phyloP scores from a whole-genome alignment of 2,888 invertebrate genomes.

The Rambutsinella grinnellia region DNA sequence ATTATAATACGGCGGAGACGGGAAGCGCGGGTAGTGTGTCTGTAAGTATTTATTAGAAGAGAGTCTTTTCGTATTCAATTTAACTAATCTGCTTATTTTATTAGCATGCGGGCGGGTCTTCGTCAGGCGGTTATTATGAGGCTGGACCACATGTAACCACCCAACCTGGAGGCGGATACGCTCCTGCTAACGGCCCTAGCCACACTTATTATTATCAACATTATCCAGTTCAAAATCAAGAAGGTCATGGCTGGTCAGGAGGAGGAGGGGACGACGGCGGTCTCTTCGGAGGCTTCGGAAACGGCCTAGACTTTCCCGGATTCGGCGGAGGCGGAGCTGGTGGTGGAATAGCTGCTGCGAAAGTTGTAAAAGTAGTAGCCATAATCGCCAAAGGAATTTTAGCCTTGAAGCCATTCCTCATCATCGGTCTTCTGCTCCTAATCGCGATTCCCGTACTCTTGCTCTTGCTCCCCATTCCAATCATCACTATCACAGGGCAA shows the following conservation, averaged over 20 bases:
- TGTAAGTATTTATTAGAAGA: background rate
- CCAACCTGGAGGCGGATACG: background rate
- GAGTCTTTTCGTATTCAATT: background rate
- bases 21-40: conserved; percentile 2
- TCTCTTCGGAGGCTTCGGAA: background rate
- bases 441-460: conserved; percentile 58
- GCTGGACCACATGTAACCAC: background rate
- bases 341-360: conserved; percentile 31
- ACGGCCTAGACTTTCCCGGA: background rate
- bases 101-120: conserved; percentile 7
- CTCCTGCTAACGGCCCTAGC: conserved; percentile 17
- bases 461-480: conserved; percentile 62
- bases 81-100: background rate
- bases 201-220: conserved; percentile 64
- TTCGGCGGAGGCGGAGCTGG: conserved; percentile 47
- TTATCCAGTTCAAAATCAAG: conserved; percentile 35
- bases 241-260: conserved; percentile 22
- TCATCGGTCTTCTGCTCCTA: conserved; percentile 59
- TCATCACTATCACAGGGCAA: conserved; percentile 58
- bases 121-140: conserved; percentile 16
- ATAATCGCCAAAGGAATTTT: conserved; percentile 56
- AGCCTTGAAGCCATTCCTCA: conserved; percentile 58
- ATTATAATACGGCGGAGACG: background rate
- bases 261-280: conserved; percentile 36
- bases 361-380: conserved; percentile 40